Base-by-base conservation (phyloP, 2,113 vertebrate genomes). In the Periophthalmus modestus region DNA sequence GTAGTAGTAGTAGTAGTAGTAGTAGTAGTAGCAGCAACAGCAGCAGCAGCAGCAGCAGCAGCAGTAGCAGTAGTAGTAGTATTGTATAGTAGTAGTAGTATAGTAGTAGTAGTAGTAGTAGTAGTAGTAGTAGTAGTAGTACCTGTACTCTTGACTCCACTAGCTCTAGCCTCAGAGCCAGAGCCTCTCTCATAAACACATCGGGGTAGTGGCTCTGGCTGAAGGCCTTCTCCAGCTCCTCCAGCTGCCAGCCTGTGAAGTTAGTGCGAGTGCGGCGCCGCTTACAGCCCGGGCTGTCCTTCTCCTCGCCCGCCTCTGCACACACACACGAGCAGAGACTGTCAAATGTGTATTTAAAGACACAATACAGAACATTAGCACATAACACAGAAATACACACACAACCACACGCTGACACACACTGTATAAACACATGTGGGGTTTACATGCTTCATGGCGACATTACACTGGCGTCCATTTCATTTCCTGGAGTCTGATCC, bases 141-240 rank as follows among this genome's bases (percentile, higher is more conserved):
- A 99, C 97, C 97, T 99, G 97, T 72, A 99, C 97, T 88, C 97
- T 93, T 81, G 97, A 99, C 89, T 99, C 97, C 82, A 99, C 97
- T 78, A 98, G 94, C 83, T 99, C 97, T 39, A 99, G 94, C 78
- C 97, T 93, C 85, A 99, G 93, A 46, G 97, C 97, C 81, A 98
- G 94, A 73, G 97, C 97, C 92, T 99, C 97, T 75, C 97, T 90
- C 97, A 99, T 98, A 89, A 99, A 99, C 87, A 99, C 97, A 78
- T 98, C 97, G 34, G 97, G 97, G 52, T 99, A 99, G 91, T 99
- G 97, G 69, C 97, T 98, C 90, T 99, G 97, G 74, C 96, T 98
- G 87, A 99, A 98, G 18, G 97, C 97, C 81, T 98, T 98, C 87
- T 99, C 97, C 77, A 98, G 90, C 93, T 98, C 97, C 88, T 99